A percentile compares a stretch with the other conserved stretches of the same genome.
phyloP scores from a whole-genome alignment of 1,140 invertebrate species.

The Maconellicoccus hirsutus region DNA sequence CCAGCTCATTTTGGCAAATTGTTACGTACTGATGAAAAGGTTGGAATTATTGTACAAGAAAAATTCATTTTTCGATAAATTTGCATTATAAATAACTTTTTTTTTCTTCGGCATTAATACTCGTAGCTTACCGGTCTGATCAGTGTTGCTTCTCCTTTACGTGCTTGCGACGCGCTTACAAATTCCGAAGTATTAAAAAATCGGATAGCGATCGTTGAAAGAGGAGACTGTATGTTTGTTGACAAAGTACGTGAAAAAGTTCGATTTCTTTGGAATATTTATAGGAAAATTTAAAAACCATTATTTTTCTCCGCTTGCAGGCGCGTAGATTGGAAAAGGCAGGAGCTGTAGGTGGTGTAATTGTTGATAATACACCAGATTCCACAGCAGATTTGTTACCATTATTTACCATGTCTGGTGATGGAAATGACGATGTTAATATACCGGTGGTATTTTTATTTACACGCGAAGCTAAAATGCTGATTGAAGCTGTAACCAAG shows the following conservation, averaged over 20 bases:
- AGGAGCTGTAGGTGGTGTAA: slow-evolving; percentile 73
- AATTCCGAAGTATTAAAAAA: slow-evolving; percentile 51
- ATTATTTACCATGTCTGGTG: slow-evolving; percentile 93
- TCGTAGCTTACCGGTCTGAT: slow-evolving; percentile 45
- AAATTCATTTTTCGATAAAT: not conserved
- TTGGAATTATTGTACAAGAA: slow-evolving; percentile 23
- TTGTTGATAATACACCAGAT: slow-evolving; percentile 72
- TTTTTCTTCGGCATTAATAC: not conserved
- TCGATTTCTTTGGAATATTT: not conserved
- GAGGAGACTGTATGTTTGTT: slow-evolving; percentile 91
- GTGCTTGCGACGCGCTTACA: slow-evolving; percentile 52
- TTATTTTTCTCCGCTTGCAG: no score
- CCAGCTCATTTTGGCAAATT: slow-evolving; percentile 85
- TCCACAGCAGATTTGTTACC: slow-evolving; percentile 55
- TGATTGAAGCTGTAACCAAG: slow-evolving; percentile 44
- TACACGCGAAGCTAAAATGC: slow-evolving; percentile 54
- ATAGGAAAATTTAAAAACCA: slow-evolving; percentile 24
- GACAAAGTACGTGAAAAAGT: slow-evolving; percentile 58
- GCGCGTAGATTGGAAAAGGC: slow-evolving; percentile 68
- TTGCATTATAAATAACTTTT: not conserved
- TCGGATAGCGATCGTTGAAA: slow-evolving; percentile 69
- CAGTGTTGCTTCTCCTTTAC: slow-evolving; percentile 51
- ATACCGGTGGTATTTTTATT: slow-evolving; percentile 90
- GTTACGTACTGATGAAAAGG: slow-evolving; percentile 45
- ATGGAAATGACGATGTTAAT: slow-evolving; percentile 72